These are phyloP conservation scores for Drosophila pruinosa DNA, from an alignment of 1,140 invertebrate genomes.

Conservation along the genomic window DNA sequence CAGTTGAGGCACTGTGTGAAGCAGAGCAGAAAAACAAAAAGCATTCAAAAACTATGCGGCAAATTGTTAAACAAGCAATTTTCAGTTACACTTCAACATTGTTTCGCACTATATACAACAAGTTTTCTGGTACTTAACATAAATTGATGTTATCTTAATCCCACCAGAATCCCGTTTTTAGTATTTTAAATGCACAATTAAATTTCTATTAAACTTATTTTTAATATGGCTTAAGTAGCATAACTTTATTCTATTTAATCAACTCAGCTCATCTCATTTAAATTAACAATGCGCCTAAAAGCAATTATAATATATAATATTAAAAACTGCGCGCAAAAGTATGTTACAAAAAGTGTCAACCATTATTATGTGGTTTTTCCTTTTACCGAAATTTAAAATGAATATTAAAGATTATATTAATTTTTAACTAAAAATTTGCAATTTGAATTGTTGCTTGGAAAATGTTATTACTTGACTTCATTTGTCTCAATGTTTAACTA, in stretches of 20 bases:
- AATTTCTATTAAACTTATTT: slow-evolving; percentile 4
- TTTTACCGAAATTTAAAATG: no score
- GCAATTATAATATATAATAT: neutral
- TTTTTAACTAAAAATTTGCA: no score
- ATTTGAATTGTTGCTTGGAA: no score
- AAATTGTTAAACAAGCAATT: slow-evolving; percentile 52
- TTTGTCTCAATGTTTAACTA: no score
- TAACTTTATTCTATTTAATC: neutral
- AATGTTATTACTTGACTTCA: no score
- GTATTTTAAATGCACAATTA: slow-evolving; percentile 10
- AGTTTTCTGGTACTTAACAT: slow-evolving; percentile 17
- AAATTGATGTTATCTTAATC: neutral
- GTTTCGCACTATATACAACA: slow-evolving; percentile 61
- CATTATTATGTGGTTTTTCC: no score
- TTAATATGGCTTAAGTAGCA: neutral
- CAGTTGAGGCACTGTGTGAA: slow-evolving; percentile 41
- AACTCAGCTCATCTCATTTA: neutral
- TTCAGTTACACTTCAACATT: slow-evolving; percentile 40
- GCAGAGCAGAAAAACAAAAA: slow-evolving; percentile 69
- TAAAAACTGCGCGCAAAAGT: slow-evolving; percentile 15
- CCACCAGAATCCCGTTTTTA: neutral
- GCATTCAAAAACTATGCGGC: slow-evolving; percentile 60
- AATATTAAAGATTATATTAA: no score
- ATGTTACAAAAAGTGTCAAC: slow-evolving; percentile 11
- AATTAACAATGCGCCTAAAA: neutral